A percentile compares a stretch with the other conserved stretches of the same genome.
Evolutionary conservation across 2,888 invertebrate species (phyloP).

Genomic region (Smittia aterrima): DNA sequence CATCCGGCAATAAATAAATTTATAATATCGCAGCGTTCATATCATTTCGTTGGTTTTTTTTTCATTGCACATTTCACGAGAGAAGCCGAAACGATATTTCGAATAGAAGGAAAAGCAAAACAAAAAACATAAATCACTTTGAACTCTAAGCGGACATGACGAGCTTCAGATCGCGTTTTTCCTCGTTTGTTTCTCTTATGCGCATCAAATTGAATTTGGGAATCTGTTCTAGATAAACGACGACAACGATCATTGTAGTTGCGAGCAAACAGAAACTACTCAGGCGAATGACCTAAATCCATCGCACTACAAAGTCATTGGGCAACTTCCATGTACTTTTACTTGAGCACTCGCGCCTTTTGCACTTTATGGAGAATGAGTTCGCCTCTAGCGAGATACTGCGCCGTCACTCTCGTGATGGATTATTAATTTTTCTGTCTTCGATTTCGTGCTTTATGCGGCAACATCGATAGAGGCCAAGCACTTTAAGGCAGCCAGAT

Average conservation of each 20-base stretch:
- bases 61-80: neutral
- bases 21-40: neutral
- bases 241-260: neutral
- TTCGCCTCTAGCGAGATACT: neutral
- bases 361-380: slow-evolving; percentile 3
- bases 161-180: neutral
- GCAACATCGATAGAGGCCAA: slow-evolving; percentile 22
- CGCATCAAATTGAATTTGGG: neutral
- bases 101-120: neutral
- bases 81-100: neutral
- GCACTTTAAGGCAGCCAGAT: slow-evolving; percentile 26
- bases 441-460: neutral
- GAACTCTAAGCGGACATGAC: slow-evolving; percentile 17
- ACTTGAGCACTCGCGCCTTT: neutral
- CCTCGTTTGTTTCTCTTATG: neutral
- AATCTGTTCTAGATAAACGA: slow-evolving; percentile 21
- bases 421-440: slow-evolving; percentile 38
- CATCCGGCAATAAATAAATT: slow-evolving; percentile 22
- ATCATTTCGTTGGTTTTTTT: neutral
- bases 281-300: slow-evolving; percentile 2
- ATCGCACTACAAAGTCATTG: neutral
- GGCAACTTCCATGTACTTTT: neutral
- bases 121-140: neutral
- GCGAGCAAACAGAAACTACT: neutral
- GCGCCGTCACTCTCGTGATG: slow-evolving; percentile 10